Evolutionary conservation across 2,113 vertebrate species (phyloP).

Genomic region (Heterotis niloticus): DNA sequence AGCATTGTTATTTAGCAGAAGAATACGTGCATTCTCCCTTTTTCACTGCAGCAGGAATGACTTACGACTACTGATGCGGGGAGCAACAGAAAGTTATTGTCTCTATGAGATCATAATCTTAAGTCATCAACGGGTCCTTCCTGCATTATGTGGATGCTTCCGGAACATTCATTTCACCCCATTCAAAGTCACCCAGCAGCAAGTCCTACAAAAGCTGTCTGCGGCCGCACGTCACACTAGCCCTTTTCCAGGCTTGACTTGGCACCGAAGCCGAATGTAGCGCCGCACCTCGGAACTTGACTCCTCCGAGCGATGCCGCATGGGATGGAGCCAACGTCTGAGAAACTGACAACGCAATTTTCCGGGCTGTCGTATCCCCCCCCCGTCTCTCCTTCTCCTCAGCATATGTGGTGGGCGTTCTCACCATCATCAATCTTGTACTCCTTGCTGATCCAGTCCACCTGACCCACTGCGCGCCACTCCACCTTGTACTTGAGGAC

Average conservation of each 20-base stretch:
- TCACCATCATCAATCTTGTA: conserved; percentile 78
- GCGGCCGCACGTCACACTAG: neutral
- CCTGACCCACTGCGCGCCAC: conserved; percentile 72
- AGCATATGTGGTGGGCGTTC: conserved; percentile 32
- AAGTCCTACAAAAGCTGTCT: neutral
- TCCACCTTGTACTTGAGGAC: conserved; percentile 85
- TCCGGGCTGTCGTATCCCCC: neutral
- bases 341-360: conserved; percentile 1
- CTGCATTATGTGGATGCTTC: neutral
- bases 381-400: neutral
- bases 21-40: neutral
- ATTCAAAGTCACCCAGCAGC: neutral
- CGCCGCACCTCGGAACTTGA: too few relatives aligned
- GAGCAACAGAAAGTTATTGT: neutral
- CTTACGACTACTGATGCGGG: neutral
- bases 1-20: conserved; percentile 3
- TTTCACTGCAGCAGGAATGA: neutral
- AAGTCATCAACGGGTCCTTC: neutral
- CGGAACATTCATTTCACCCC: neutral
- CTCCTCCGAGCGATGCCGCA: neutral
- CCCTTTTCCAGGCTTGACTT: neutral
- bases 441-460: conserved; percentile 70
- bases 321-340: neutral
- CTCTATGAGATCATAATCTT: neutral
- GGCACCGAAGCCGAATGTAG: neutral